Evolutionary conservation across 2,113 vertebrate species (phyloP).

Genomic region (Lepus americanus): DNA sequence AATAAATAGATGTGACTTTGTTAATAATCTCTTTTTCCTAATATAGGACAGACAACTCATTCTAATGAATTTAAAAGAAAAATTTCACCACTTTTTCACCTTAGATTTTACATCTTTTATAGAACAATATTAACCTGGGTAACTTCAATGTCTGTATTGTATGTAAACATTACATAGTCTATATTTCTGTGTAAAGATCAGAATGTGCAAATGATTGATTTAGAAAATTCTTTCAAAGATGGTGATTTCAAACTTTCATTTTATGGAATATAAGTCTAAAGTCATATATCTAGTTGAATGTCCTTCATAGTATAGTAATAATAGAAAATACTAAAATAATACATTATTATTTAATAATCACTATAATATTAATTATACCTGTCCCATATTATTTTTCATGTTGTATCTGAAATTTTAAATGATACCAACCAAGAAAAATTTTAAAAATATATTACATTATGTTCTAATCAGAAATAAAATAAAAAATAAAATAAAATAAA

Average conservation of each 20-base stretch:
- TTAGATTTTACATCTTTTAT: neutral
- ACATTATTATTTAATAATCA: constrained; percentile 21
- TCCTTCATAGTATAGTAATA: neutral
- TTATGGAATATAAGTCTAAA: neutral
- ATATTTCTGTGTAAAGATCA: neutral
- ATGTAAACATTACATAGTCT: neutral
- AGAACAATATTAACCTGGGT: neutral
- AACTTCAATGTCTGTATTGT: neutral
- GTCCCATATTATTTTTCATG: neutral
- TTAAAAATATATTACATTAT: neutral
- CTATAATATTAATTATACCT: neutral
- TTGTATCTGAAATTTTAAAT: constrained; percentile 13
- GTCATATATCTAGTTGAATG: neutral
- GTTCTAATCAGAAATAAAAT: neutral
- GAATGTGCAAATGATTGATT: neutral
- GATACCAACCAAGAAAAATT: neutral
- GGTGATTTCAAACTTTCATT: neutral
- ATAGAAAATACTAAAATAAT: neutral
- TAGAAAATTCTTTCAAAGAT: neutral
- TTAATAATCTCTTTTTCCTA: neutral
- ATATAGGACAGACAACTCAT: neutral
- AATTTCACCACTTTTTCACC: neutral
- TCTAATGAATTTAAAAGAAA: neutral
- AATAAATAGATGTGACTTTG: neutral
- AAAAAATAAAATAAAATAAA: too few species aligned